Evolutionary conservation across 2,888 invertebrate genomes (phyloP).

Genomic region (Tiliacea aurago): DNA sequence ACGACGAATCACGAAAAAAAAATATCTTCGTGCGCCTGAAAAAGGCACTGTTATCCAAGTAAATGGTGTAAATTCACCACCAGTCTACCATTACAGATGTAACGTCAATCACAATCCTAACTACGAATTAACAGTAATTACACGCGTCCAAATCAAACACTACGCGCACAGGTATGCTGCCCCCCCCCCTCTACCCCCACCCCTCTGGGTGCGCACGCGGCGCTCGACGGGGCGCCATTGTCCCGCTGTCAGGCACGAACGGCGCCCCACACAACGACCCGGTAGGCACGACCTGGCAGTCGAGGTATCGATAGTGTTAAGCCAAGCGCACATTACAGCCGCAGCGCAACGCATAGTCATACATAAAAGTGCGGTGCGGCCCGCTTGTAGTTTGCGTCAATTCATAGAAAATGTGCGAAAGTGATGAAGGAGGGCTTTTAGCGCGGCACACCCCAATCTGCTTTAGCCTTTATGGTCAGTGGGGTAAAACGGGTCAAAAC

Average conservation of each 20-base stretch:
- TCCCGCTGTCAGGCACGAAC: constrained; percentile 80
- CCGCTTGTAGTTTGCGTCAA: not conserved
- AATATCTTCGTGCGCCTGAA: not conserved
- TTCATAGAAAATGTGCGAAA: not conserved
- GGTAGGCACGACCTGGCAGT: constrained; percentile 3
- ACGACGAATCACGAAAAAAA: not conserved
- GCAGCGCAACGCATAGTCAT: too few species aligned
- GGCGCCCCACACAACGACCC: constrained; percentile 80
- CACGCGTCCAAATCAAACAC: constrained; percentile 37
- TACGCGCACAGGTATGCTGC: constrained; percentile 47
- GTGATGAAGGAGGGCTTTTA: not conserved
- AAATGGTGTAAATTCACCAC: not conserved
- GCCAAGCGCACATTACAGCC: not conserved
- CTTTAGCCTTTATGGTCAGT: not conserved
- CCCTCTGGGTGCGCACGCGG: constrained; percentile 63
- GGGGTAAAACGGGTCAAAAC: too few species aligned
- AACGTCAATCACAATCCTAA: constrained; percentile 17
- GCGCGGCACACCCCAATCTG: too few species aligned
- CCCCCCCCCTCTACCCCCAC: constrained; percentile 8
- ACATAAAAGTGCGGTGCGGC: not conserved
- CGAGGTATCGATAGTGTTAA: constrained; percentile 49
- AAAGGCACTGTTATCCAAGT: not conserved
- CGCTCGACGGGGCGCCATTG: constrained; percentile 84
- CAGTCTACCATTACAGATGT: not conserved
- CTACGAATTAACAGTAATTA: constrained; percentile 57